Evolutionary conservation across 2,888 invertebrate genomes (phyloP).

Genomic region (Troides helena): DNA sequence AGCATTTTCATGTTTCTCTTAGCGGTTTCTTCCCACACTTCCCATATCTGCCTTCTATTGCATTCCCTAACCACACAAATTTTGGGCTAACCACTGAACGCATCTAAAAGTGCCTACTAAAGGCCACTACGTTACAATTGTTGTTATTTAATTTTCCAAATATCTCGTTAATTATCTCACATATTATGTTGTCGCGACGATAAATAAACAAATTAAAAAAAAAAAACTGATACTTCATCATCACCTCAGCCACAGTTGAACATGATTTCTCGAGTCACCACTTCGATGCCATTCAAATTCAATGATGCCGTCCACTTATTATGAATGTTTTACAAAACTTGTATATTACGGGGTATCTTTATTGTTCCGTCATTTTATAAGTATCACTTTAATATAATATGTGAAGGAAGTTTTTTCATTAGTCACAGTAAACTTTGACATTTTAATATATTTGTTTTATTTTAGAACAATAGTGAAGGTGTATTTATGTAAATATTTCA

Average conservation of each 20-base stretch:
- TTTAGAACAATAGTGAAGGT: neutral
- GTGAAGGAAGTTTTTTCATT: neutral
- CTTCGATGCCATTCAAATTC: too few relatives aligned
- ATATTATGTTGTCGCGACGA: too few relatives aligned
- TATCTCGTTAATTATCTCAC: too few relatives aligned
- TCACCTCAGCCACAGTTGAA: too few relatives aligned
- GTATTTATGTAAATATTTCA: neutral
- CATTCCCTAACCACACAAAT: neutral
- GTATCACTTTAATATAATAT: neutral
- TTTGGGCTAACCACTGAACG: neutral
- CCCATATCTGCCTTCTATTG: constrained; percentile 6
- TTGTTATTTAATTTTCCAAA: too few relatives aligned
- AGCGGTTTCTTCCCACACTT: constrained; percentile 15
- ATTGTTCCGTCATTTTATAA: neutral
- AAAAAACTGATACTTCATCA: too few relatives aligned
- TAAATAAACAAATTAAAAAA: too few relatives aligned
- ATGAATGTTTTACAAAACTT: too few relatives aligned
- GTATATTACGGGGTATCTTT: too few relatives aligned
- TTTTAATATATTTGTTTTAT: neutral
- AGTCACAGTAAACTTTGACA: neutral
- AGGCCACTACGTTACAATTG: neutral
- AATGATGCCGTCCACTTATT: too few relatives aligned
- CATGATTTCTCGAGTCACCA: too few relatives aligned
- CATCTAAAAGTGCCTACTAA: neutral
- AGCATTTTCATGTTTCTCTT: constrained; percentile 22